Base-by-base conservation (phyloP, 2,797 vertebrate species). In the Girardinus metallicus region DNA sequence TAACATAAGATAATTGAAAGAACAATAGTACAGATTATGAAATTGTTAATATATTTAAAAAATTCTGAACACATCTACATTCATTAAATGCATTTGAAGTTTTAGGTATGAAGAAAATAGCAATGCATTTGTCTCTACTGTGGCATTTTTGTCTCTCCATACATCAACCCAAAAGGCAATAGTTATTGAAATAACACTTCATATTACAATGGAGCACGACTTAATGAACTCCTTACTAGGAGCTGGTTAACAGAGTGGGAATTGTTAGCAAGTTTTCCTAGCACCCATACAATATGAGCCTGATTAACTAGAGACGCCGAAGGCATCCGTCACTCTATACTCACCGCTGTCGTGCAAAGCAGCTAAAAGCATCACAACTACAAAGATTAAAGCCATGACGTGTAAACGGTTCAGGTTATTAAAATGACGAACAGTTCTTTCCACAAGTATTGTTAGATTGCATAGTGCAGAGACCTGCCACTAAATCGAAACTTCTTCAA, bases 301-400 rank as follows among this genome's bases (percentile, higher is more conserved):
- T 34, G 5, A 47, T 49, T 34, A 73, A 73, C 44, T 47, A 12
- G 31, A 36, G 60, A 64, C 31, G 44, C 9, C 29, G 10, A n/a
- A 46, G 8, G 29, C 29, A 2, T 16, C 6, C 13, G 15, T 34
- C 55, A 1, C 55, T 10, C 49, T 49, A 23, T 47, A 88, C 86
- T 86, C 60, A 87, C 90, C 89, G 62, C 46, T 68, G 26, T 4
- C 34, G 18, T 62, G 70, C 46, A 78, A 1, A 12, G 1, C 81
- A 26, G 74, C 74, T 0, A 79, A 0, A 18, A 91, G 26, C 16
- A 86, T 5, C 13, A 76, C 0, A 3, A 84, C 3, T 46, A 57
- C 34, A 41, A 11, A 78, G n/a, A 85, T 34, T 8, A 16, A 7
- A 29, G 62, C 79, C 91, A 90, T 89, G 31, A 53, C 11, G 21